Percentiles rank a stretch among this genome's conserved stretches.
phyloP scores from a whole-genome alignment of 2,888 invertebrate species.

The Chloroclystis v-ata region DNA sequence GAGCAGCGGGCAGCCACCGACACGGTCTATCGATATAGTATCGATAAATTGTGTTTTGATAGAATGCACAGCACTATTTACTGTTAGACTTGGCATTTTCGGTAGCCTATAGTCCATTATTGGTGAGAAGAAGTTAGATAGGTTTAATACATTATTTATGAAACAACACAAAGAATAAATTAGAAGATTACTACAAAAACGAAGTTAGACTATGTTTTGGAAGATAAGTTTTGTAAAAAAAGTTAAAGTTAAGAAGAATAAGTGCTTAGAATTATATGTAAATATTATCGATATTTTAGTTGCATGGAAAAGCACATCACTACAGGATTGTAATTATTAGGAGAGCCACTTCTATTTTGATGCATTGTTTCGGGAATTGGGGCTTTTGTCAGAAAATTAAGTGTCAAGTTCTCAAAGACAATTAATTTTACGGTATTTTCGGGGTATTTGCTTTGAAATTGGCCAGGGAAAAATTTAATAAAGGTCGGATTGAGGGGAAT shows the following conservation, averaged over 20 bases:
- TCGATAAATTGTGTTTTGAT: constrained; percentile 63
- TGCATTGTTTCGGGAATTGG: constrained; percentile 9
- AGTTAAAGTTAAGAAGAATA: too few species aligned
- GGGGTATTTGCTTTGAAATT: background rate
- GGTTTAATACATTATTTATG: too few species aligned
- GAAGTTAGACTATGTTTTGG: too few species aligned
- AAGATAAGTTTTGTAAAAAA: too few species aligned
- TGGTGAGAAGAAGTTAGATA: too few species aligned
- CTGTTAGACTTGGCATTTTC: constrained; percentile 33
- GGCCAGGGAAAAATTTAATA: background rate
- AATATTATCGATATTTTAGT: constrained; percentile 3
- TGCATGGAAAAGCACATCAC: constrained; percentile 3
- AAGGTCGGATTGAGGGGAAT: background rate
- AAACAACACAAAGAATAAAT: too few species aligned
- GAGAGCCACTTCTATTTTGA: constrained; percentile 10
- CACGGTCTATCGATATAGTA: constrained; percentile 48
- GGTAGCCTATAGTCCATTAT: too few species aligned
- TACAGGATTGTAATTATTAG: background rate
- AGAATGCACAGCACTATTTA: constrained; percentile 36
- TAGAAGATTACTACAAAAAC: too few species aligned
- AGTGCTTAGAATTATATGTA: too few species aligned
- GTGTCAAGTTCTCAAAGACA: constrained; percentile 8
- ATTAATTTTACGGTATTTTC: constrained; percentile 1
- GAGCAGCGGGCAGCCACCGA: constrained; percentile 39
- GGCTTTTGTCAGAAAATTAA: constrained; percentile 11